Evolutionary conservation across 2,113 vertebrate species (phyloP).

Genomic region (Hymenochirus boettgeri): DNA sequence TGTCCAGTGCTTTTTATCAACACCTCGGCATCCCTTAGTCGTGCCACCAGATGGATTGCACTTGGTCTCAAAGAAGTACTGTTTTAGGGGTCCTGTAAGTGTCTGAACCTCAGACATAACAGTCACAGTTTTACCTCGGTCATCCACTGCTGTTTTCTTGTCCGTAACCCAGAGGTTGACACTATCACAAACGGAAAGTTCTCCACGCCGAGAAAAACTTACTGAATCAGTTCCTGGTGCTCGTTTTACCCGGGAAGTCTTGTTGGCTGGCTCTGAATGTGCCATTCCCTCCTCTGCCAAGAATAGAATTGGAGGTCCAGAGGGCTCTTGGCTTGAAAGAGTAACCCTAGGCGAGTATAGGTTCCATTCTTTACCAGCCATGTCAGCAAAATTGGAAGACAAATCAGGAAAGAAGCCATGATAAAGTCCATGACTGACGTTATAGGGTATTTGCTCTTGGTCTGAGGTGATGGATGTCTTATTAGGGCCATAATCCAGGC

Average conservation of each 20-base stretch:
- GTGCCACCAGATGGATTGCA: constrained; percentile 62
- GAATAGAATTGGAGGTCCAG: constrained; percentile 56
- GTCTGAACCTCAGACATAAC: constrained; percentile 78
- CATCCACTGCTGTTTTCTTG: constrained; percentile 69
- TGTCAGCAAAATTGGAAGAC: constrained; percentile 39
- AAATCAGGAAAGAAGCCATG: constrained; percentile 34
- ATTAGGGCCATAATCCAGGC: constrained; percentile 14
- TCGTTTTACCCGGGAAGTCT: constrained; percentile 52
- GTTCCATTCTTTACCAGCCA: constrained; percentile 51
- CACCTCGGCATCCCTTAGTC: constrained; percentile 70
- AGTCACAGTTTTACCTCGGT: constrained; percentile 65
- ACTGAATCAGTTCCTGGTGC: constrained; percentile 43
- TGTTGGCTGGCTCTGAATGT: constrained; percentile 49
- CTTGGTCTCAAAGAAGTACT: constrained; percentile 86
- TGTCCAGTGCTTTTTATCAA: constrained; percentile 80
- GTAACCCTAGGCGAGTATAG: constrained; percentile 58
- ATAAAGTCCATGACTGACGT: constrained; percentile 36
- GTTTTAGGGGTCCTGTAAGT: constrained; percentile 70
- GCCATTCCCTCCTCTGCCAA: constrained; percentile 48
- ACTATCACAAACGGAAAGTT: constrained; percentile 77
- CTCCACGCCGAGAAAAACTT: constrained; percentile 55
- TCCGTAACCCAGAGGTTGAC: constrained; percentile 75
- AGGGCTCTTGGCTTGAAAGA: constrained; percentile 50
- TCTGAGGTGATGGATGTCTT: constrained; percentile 7
- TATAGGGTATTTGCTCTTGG: constrained; percentile 3